Conservation (phyloP, 2,113 vertebrate species). For the Marcusenius ussheri region DNA sequence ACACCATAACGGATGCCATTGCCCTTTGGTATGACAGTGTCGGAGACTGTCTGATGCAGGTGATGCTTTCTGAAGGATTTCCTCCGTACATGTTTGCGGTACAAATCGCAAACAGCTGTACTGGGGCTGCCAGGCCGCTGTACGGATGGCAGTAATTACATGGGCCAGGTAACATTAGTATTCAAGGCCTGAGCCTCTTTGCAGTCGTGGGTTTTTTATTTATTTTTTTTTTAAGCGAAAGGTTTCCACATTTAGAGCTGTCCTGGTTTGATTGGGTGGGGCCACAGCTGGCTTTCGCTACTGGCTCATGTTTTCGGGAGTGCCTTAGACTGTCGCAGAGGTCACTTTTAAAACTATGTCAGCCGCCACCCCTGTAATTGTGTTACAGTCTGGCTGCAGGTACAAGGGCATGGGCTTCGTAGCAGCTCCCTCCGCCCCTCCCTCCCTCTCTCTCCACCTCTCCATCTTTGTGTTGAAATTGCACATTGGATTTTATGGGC, state of each 20-base stretch:
- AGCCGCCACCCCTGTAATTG: neutral
- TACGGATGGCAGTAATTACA: neutral
- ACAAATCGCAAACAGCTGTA: neutral
- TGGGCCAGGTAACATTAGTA: neutral
- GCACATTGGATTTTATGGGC: neutral
- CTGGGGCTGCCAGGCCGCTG: neutral
- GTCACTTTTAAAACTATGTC: neutral
- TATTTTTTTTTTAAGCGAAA: neutral
- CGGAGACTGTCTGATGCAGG: neutral
- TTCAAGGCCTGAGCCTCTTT: neutral
- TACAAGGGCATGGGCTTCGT: neutral
- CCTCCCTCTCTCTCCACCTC: neutral
- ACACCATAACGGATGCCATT: neutral
- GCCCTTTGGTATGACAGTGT: neutral
- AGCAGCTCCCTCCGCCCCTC: neutral
- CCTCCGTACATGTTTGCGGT: neutral
- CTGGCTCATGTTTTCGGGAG: neutral
- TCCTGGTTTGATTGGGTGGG: neutral
- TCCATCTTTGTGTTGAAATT: neutral
- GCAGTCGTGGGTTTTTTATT: neutral
- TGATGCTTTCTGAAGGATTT: neutral
- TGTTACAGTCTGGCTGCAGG: neutral
- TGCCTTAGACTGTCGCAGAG: neutral
- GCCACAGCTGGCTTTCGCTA: neutral
- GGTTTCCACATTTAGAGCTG: neutral